Percentiles rank a stretch among this genome's conserved stretches.
Conservation (phyloP, 2,113 vertebrate genomes). For the Cyprinodon brontotheroides region DNA sequence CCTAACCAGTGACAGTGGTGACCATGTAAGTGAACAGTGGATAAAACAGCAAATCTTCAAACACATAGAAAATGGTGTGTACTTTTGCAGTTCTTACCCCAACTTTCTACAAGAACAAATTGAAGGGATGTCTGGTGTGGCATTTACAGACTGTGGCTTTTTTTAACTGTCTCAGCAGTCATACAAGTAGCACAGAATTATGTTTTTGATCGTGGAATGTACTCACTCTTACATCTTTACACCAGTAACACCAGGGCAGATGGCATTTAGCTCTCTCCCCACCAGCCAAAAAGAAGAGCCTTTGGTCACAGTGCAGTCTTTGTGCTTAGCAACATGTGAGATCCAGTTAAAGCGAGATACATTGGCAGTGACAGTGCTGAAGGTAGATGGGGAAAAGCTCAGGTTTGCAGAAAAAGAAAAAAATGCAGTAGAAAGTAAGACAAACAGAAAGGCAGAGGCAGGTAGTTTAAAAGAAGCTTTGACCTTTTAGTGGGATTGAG, state of each 20-base stretch:
- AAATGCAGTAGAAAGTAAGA: constrained; percentile 1
- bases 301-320: constrained; percentile 17
- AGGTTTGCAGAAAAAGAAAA: constrained; percentile 4
- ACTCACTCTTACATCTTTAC: constrained; percentile 10
- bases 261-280: constrained; percentile 47
- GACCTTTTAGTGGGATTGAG: constrained; percentile 51
- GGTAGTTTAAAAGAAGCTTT: constrained; percentile 38
- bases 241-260: constrained; percentile 32
- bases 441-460: constrained; percentile 12
- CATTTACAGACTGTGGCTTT: constrained; percentile 14
- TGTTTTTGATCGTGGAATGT: constrained; percentile 21
- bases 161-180: constrained; percentile 11
- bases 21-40: constrained; percentile 20
- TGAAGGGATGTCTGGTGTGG: constrained; percentile 29
- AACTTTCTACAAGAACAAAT: constrained; percentile 24
- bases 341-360: constrained; percentile 30
- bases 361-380: constrained; percentile 8
- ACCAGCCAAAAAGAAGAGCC: constrained; percentile 8
- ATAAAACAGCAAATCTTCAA: constrained; percentile 20
- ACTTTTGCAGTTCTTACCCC: constrained; percentile 33
- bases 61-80: too few species aligned
- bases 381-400: constrained; percentile 12
- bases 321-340: constrained; percentile 35
- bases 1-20: constrained; percentile 6
- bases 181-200: constrained; percentile 13